Evolutionary conservation across 2,888 invertebrate species (phyloP).

Genomic region (Eupeodes luniger): DNA sequence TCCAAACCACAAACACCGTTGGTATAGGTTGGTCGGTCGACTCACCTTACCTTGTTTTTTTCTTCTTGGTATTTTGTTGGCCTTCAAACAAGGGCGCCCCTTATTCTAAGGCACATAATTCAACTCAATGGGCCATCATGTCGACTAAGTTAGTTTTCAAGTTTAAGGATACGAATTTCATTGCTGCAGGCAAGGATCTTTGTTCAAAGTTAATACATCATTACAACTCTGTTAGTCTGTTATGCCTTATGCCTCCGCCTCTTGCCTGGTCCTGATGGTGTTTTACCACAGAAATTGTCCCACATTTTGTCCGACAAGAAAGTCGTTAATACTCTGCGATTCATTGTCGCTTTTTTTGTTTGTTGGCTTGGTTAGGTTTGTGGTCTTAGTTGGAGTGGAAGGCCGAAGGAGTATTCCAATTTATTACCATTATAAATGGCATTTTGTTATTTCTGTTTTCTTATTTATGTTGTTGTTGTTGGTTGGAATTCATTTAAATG

Average conservation of each 20-base stretch:
- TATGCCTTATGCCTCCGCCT: too few species aligned
- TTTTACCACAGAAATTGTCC: constrained; percentile 14
- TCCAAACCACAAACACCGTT: constrained; percentile 36
- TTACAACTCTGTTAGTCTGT: constrained; percentile 7
- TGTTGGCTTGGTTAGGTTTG: neutral
- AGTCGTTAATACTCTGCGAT: constrained; percentile 35
- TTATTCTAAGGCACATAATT: constrained; percentile 28
- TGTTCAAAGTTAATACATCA: constrained; percentile 49
- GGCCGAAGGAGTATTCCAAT: constrained; percentile 3
- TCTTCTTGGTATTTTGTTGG: neutral
- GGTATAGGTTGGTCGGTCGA: neutral
- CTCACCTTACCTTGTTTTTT: constrained; percentile 11
- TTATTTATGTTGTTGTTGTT: neutral
- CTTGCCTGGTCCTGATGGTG: neutral
- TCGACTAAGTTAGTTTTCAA: constrained; percentile 38
- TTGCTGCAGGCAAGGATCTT: constrained; percentile 46
- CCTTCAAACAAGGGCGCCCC: constrained; percentile 7
- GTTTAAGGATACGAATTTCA: constrained; percentile 52
- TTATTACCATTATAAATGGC: constrained; percentile 13
- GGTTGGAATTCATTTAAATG: constrained; percentile 14
- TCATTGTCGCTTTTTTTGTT: neutral
- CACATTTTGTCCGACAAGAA: constrained; percentile 28
- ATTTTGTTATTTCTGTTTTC: neutral
- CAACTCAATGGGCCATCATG: constrained; percentile 38
- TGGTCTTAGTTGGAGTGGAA: too few species aligned